phyloP scores from a whole-genome alignment of 1,140 invertebrate species.

The Drosophila varians region DNA sequence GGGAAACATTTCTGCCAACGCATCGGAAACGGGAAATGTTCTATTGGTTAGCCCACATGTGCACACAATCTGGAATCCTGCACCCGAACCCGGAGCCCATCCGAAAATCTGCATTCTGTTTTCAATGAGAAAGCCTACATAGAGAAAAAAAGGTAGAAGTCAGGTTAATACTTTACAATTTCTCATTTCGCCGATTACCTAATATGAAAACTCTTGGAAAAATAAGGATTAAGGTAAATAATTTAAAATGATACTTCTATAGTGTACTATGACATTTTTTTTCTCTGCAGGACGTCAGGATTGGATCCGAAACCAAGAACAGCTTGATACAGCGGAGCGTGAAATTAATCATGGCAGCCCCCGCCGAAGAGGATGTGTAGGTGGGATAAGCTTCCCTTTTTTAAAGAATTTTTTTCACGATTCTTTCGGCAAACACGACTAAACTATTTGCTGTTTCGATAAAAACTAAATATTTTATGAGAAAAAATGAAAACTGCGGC shows the following conservation, averaged over 20 bases:
- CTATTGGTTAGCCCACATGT: constrained; percentile 53
- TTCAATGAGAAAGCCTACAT: background rate
- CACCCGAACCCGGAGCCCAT: constrained; percentile 10
- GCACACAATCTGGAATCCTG: constrained; percentile 9
- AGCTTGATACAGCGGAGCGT: constrained; percentile 73
- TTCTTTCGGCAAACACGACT: background rate
- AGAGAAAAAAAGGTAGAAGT: no score
- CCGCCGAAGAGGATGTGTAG: constrained; percentile 1
- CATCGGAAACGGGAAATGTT: constrained; percentile 71
- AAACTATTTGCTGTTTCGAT: background rate
- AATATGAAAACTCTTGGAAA: no score
- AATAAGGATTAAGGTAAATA: background rate
- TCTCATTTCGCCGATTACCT: no score
- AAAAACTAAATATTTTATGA: background rate
- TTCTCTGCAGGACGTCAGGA: constrained; percentile 29
- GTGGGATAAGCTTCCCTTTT: constrained; percentile 8
- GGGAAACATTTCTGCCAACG: constrained; percentile 55
- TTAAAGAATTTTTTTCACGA: constrained; percentile 11
- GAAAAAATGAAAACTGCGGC: no score
- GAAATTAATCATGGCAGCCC: constrained; percentile 76
- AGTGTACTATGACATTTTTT: background rate
- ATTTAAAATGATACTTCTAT: background rate
- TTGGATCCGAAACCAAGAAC: constrained; percentile 20
- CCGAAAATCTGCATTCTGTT: background rate
- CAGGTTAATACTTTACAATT: no score